Percentiles rank a stretch among this genome's conserved stretches.
Conservation (phyloP, 2,888 invertebrate genomes). For the Dendrolimus pini region DNA sequence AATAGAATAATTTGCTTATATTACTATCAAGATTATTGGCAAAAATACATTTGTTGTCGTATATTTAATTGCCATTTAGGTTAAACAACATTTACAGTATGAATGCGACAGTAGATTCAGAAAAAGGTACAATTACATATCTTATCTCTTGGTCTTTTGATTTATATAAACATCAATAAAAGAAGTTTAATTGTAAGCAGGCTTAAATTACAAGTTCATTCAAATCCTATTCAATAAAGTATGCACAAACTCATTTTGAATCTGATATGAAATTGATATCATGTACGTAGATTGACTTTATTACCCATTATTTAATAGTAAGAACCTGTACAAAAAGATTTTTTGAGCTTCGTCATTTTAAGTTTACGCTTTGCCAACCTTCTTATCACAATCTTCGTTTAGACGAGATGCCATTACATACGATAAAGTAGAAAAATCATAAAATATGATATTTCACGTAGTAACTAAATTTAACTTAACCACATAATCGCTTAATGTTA, state of each 20-base stretch:
- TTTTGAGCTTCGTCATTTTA: constrained; percentile 25
- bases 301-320: constrained; percentile 42
- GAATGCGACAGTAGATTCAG: too few species aligned
- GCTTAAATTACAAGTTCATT: not conserved
- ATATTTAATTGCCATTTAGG: too few species aligned
- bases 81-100: too few species aligned
- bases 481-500: too few species aligned
- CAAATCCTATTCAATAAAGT: not conserved
- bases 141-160: too few species aligned
- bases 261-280: constrained; percentile 73
- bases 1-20: too few species aligned
- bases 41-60: too few species aligned
- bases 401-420: constrained; percentile 18
- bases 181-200: not conserved
- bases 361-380: constrained; percentile 27
- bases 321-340: constrained; percentile 41
- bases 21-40: too few species aligned
- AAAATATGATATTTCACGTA: too few species aligned
- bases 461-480: too few species aligned
- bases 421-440: constrained; percentile 2
- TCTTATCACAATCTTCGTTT: constrained; percentile 41
- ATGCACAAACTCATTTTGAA: constrained; percentile 9
- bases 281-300: constrained; percentile 58
- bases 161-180: too few species aligned
- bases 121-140: too few species aligned